phyloP scores from a whole-genome alignment of 2,888 invertebrate genomes.

The Acleris emargana region DNA sequence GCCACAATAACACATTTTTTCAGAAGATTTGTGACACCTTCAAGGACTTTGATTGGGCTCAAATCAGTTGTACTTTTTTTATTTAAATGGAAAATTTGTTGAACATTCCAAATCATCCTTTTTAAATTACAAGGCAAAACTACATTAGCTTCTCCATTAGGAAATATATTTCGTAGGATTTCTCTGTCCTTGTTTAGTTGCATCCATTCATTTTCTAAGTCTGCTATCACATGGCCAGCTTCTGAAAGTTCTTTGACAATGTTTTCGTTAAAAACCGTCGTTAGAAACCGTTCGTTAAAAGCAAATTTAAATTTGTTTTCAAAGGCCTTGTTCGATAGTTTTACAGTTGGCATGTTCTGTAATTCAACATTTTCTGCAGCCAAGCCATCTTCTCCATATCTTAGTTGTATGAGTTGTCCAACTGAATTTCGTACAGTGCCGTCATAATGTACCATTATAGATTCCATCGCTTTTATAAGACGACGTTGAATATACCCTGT shows the following conservation, averaged over 20 bases:
- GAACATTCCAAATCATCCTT: constrained; percentile 99
- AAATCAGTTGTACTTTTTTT: constrained; percentile 96
- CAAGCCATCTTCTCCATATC: constrained; percentile 99
- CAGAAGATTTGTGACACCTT: constrained; percentile 94
- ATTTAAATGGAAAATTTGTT: constrained; percentile 99
- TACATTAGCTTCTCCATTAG: constrained; percentile 97
- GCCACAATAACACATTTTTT: constrained; percentile 96
- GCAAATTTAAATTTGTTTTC: constrained; percentile 98
- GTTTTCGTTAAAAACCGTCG: constrained; percentile 96
- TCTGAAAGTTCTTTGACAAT: constrained; percentile 97
- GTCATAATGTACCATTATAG: constrained; percentile 99
- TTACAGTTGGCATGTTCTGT: constrained; percentile 96
- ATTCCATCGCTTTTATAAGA: constrained; percentile 99
- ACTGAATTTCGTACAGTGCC: constrained; percentile 99
- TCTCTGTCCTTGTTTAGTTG: constrained; percentile 94
- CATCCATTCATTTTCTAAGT: constrained; percentile 98
- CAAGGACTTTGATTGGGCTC: constrained; percentile 95
- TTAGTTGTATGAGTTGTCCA: constrained; percentile 96
- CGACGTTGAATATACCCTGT: constrained; percentile 99
- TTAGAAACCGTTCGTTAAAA: constrained; percentile 95
- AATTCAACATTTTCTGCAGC: constrained; percentile 98
- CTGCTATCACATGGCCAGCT: constrained; percentile 94
- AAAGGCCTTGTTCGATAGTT: constrained; percentile 97
- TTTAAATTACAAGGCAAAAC: constrained; percentile 99
- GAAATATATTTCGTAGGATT: constrained; percentile 95